Evolutionary conservation across 2,797 vertebrate genomes (phyloP).

Genomic region (Melanogrammus aeglefinus): DNA sequence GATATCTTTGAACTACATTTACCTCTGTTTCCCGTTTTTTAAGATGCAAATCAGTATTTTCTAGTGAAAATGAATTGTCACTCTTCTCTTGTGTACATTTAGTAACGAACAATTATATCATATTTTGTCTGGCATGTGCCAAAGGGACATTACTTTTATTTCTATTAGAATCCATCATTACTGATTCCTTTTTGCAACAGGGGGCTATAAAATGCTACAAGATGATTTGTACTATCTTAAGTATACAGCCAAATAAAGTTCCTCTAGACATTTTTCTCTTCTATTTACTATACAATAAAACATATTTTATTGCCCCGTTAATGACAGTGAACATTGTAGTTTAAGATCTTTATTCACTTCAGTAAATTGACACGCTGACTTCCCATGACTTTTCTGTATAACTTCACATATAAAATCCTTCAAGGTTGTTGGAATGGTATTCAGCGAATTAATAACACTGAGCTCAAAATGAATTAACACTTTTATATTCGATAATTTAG

Average conservation of each 20-base stretch:
- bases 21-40: conserved; percentile 61
- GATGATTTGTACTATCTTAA: conserved; percentile 70
- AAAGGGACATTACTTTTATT: conserved; percentile 70
- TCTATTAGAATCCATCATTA: conserved; percentile 76
- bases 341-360: conserved; percentile 47
- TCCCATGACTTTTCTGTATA: neutral
- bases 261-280: conserved; percentile 63
- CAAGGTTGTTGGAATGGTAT: neutral
- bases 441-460: neutral
- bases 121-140: conserved; percentile 65
- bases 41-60: conserved; percentile 66
- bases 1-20: conserved; percentile 76
- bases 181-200: conserved; percentile 68
- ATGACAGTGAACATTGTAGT: conserved; percentile 66
- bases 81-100: conserved; percentile 10
- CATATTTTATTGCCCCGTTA: conserved; percentile 65
- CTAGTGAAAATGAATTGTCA: conserved; percentile 70
- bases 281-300: conserved; percentile 59
- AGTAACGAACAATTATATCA: conserved; percentile 35
- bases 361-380: neutral
- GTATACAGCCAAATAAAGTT: conserved; percentile 68
- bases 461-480: neutral
- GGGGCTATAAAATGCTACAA: conserved; percentile 68
- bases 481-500: conserved; percentile 3
- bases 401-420: neutral